Conservation (phyloP, 2,888 invertebrate genomes). For the Plagiodera versicolora region DNA sequence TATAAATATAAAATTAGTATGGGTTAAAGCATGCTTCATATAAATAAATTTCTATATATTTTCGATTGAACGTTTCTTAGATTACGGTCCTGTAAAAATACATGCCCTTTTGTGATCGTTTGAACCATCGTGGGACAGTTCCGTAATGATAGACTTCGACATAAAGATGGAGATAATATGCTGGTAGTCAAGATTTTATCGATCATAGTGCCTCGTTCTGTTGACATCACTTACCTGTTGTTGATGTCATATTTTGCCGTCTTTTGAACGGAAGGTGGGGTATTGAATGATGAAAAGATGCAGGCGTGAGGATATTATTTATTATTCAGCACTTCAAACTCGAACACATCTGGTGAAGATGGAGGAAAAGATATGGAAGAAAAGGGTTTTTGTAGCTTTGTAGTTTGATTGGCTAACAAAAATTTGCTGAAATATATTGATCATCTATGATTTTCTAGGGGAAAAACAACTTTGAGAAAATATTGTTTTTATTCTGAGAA, state of each 20-base stretch:
- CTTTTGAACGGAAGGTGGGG: neutral
- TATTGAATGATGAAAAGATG: neutral
- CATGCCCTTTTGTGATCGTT: neutral
- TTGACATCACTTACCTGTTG: slow-evolving; percentile 34
- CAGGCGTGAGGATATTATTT: neutral
- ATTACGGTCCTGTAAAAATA: neutral
- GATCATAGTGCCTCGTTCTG: slow-evolving; percentile 28
- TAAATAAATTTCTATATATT: too few relatives aligned
- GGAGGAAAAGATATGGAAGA: neutral
- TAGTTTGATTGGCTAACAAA: too few relatives aligned
- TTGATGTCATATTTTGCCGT: slow-evolving; percentile 20
- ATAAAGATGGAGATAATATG: slow-evolving; percentile 23
- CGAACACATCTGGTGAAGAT: neutral
- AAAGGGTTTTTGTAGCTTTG: neutral
- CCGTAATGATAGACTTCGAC: slow-evolving; percentile 3
- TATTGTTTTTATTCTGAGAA: too few relatives aligned
- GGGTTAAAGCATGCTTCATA: too few relatives aligned
- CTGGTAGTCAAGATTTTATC: slow-evolving; percentile 46
- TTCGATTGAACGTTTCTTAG: too few relatives aligned
- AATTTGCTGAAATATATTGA: too few relatives aligned
- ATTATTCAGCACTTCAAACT: neutral
- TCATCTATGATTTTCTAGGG: too few relatives aligned
- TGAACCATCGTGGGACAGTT: slow-evolving; percentile 21
- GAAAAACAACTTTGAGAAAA: too few relatives aligned
- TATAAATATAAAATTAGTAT: too few relatives aligned